phyloP scores from a whole-genome alignment of 64 coral and sea anemone species.

The Montipora cactus region DNA sequence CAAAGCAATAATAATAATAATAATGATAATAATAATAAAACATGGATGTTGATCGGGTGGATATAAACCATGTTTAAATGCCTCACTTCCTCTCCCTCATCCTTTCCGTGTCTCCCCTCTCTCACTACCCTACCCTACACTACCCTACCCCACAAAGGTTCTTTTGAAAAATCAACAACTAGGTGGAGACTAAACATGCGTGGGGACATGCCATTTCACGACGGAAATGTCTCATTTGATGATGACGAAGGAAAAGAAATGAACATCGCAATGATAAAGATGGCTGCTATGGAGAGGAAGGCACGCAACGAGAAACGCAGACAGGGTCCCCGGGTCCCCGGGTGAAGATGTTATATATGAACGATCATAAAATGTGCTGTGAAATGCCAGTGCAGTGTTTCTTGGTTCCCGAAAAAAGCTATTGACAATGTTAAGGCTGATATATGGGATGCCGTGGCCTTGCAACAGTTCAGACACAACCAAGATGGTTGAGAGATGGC shows the following conservation, averaged over 20 bases:
- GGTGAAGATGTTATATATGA: conserved; percentile 16
- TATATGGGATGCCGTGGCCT: no score
- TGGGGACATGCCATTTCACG: not conserved
- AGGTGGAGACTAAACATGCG: not conserved
- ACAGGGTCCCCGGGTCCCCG: not conserved
- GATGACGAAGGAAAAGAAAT: not conserved
- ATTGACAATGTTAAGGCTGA: no score
- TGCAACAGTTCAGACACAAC: no score
- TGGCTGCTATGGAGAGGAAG: not conserved
- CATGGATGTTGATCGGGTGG: no score
- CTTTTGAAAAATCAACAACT: not conserved
- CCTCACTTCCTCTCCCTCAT: no score
- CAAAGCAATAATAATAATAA: no score
- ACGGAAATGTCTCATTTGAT: not conserved
- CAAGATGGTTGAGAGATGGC: no score
- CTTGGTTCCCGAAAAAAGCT: no score
- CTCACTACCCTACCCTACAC: no score
- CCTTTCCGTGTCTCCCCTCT: no score
- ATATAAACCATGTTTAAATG: no score
- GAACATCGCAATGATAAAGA: not conserved
- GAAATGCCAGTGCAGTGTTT: not conserved
- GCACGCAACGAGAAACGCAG: not conserved
- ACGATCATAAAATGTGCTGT: not conserved
- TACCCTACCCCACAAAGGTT: not conserved
- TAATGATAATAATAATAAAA: no score